These are phyloP conservation scores for Catocala fraxini DNA, from an alignment of 2,888 invertebrate species.

Conservation along the genomic window DNA sequence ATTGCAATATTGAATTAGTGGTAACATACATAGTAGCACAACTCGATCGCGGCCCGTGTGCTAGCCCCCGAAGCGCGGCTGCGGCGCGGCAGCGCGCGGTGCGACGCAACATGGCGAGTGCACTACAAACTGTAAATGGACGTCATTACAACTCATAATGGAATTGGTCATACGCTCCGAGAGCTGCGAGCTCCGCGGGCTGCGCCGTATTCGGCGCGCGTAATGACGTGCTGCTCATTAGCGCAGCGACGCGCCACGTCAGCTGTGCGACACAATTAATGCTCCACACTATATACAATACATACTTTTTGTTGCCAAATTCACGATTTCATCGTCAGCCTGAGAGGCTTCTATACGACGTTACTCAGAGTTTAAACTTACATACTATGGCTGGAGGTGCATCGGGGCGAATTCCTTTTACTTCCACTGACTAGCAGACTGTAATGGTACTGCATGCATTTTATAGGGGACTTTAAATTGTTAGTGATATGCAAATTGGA, in stretches of 20 bases:
- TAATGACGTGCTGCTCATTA: slow-evolving; percentile 9
- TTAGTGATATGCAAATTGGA: too few relatives aligned
- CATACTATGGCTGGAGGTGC: too few relatives aligned
- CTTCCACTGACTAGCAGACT: too few relatives aligned
- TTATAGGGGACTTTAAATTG: too few relatives aligned
- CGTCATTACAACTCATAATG: slow-evolving; percentile 26
- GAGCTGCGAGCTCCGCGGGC: slow-evolving; percentile 2
- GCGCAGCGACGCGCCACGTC: slow-evolving; percentile 7
- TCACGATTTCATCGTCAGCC: neutral
- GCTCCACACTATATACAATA: neutral
- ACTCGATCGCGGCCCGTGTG: too few relatives aligned
- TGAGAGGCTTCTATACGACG: too few relatives aligned
- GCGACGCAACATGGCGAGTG: slow-evolving; percentile 1
- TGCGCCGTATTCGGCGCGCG: neutral
- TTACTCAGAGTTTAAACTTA: too few relatives aligned
- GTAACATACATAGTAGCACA: neutral
- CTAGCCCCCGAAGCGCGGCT: neutral
- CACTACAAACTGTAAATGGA: slow-evolving; percentile 23
- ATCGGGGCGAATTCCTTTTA: too few relatives aligned
- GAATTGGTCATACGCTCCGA: slow-evolving; percentile 6
- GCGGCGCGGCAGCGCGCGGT: neutral
- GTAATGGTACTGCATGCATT: too few relatives aligned
- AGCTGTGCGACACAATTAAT: slow-evolving; percentile 10
- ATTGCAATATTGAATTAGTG: too few relatives aligned
- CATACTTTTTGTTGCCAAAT: slow-evolving; percentile 15